Evolutionary conservation across 2,113 vertebrate genomes (phyloP), one percentile per base, ranked within the genome.

Genomic region (Bubo blakistoni): DNA sequence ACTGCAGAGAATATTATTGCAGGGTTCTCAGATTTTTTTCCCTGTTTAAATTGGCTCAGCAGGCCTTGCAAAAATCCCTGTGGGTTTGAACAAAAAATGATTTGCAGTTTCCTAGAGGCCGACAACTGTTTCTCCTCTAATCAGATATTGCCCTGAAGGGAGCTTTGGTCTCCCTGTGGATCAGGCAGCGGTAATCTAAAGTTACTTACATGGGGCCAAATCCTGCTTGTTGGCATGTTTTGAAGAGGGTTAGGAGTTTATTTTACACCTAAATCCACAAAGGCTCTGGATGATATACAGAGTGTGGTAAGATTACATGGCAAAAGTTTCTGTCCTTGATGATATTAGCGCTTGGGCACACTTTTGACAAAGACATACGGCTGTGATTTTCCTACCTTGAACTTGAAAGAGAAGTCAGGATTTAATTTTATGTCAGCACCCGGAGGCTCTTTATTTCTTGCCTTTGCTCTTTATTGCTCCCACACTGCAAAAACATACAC

Each of bases 321-420:
- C 62, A 88, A 67, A 96, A 96, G 81, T 78, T 90, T 58, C 74
- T 90, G 81, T 82, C 87, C 87, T 96, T 81, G 93, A 91, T 95
- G 74, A 88, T 91, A 80, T 86, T 96, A 89, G 91, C 83, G 84
- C 89, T 95, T 42, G 91, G 89, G 91, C 91, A 87, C 85, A 91
- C 78, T 96, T 94, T 51, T 94, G 95, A 96, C 95, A 96, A 47
- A 95, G 97, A 97, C 51, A 67, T 70, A 97, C 1, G 9, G 58
- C 93, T 96, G 89, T 97, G 97, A 97, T 97, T 97, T 97, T 97
- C 91, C 91, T 96, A 97, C 89, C 94, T 97, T 97, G 94, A 96
- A 96, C 97, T 92, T 97, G 93, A 91, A 94, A 97, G 91, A 93
- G 87, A 83, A 97, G 95, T 95, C 94, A 92, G 94, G 96, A 96